phyloP scores from a whole-genome alignment of 2,797 vertebrate genomes.

The Epinephelus malabaricus region DNA sequence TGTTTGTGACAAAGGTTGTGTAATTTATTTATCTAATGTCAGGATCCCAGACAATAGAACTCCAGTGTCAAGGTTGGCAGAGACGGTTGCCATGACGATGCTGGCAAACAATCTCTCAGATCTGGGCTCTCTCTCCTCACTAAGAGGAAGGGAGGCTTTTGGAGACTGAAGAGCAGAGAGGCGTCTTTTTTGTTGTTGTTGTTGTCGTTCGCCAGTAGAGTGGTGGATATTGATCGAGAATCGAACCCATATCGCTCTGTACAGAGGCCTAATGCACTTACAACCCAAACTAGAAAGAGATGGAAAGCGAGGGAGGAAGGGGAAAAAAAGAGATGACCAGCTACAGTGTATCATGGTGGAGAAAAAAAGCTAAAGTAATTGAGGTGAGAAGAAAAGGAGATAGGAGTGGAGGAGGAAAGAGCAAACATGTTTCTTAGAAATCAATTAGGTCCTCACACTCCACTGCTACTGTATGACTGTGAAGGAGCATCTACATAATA shows the following conservation, averaged over 20 bases:
- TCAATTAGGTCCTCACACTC: slow-evolving; percentile 68
- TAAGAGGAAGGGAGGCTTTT: slow-evolving; percentile 60
- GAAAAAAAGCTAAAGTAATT: slow-evolving; percentile 17
- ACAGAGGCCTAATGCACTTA: slow-evolving; percentile 86
- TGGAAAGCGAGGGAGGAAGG: slow-evolving; percentile 46
- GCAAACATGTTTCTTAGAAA: slow-evolving; percentile 54
- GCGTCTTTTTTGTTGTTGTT: slow-evolving; percentile 35
- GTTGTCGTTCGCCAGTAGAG: slow-evolving; percentile 68
- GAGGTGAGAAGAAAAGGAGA: slow-evolving; percentile 31
- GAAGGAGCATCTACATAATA: slow-evolving; percentile 3
- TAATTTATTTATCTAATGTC: slow-evolving; percentile 75
- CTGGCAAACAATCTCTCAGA: slow-evolving; percentile 84
- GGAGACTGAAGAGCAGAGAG: slow-evolving; percentile 58
- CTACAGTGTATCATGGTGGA: slow-evolving; percentile 56
- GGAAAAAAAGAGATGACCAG: slow-evolving; percentile 44
- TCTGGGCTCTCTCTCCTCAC: slow-evolving; percentile 51
- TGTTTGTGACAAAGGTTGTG: slow-evolving; percentile 49
- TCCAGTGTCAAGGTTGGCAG: slow-evolving; percentile 76
- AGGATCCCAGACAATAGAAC: slow-evolving; percentile 72
- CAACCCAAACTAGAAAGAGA: slow-evolving; percentile 75
- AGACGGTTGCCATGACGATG: slow-evolving; percentile 78
- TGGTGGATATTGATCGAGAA: slow-evolving; percentile 86
- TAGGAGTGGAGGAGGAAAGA: slow-evolving; percentile 18
- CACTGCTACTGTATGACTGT: background rate
- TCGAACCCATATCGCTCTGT: slow-evolving; percentile 81